Conservation (phyloP, 2,888 invertebrate species). For the Troides aeacus region DNA sequence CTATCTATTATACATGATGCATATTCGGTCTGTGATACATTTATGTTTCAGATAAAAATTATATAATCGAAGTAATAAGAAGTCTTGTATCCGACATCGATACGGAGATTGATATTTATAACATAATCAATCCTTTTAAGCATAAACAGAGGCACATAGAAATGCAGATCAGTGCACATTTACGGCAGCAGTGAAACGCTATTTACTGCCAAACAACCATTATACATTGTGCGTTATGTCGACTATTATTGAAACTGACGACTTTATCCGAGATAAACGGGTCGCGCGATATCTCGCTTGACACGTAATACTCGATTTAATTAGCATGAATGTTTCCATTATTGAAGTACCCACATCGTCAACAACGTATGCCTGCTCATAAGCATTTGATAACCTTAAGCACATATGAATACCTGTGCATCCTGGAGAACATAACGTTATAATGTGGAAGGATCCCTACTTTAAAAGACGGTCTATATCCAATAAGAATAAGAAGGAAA, state of each 20-base stretch:
- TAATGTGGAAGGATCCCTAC: not conserved
- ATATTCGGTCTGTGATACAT: not conserved
- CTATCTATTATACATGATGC: no score
- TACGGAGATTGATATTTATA: not conserved
- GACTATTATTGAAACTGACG: constrained; percentile 74
- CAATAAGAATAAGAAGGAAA: no score
- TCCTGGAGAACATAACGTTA: not conserved
- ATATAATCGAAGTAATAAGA: not conserved
- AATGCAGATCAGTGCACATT: constrained; percentile 49
- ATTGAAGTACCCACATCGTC: constrained; percentile 37
- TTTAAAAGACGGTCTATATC: not conserved
- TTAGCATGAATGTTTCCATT: constrained; percentile 71
- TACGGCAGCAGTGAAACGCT: constrained; percentile 54
- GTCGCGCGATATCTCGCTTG: constrained; percentile 66
- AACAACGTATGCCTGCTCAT: constrained; percentile 9
- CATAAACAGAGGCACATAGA: constrained; percentile 41
- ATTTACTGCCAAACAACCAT: constrained; percentile 47
- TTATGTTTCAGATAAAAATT: not conserved
- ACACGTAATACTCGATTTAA: constrained; percentile 74
- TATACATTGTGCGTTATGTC: constrained; percentile 65
- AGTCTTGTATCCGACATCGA: not conserved
- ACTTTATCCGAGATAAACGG: constrained; percentile 72
- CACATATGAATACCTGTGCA: not conserved
- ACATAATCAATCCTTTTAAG: constrained; percentile 33
- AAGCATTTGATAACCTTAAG: not conserved